Evolutionary conservation across 2,888 invertebrate species (phyloP), one percentile per base, ranked within the genome.

Genomic region (Rhabditophanes sp.): DNA sequence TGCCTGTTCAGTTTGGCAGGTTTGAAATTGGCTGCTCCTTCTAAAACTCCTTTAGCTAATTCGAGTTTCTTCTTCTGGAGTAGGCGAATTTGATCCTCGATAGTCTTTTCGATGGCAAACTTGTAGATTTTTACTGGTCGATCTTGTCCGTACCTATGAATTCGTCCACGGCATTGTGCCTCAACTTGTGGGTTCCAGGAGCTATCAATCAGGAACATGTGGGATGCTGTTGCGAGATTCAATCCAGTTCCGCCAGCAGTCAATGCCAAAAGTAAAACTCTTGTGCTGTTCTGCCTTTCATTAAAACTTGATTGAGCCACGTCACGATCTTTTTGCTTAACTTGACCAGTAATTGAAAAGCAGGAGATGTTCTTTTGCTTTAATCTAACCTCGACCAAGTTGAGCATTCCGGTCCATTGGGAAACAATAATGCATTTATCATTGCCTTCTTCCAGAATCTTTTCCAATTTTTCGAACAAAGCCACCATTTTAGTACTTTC

Each of bases 121-220:
- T 81, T 80, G 67, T 84, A 81, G 30, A 88, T 76, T 51, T 74
- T 72, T 0, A 87, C 85, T 50, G 75, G 67, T 58, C 78, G 80
- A 29, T 67, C 75, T 66, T 90, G 90, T 0, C 88, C 88, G 43
- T 88, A 77, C 40, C 88, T 55, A 69, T 87, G 85, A 42, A 90
- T 78, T 41, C 90, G 73, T 70, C 90, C 90, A 69, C 82, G 82
- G 0, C 88, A 88, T 67, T 90, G 90, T 25, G 78, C 74, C 68
- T 93, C 90, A 27, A 90, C 69, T 59, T 88, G 87, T 0, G 90
- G 90, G 73, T 90, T 93, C 71, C 88, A 93, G 68, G 90, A 88
- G 33, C 84, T 75, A 69, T 93, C 90, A 15, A 85, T 67, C 20
- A 93, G 70, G 19, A 88, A 74, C 28, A 93, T 73, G 66, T 90